Base-by-base conservation (phyloP, 2,888 invertebrate genomes). In the Diarsia mendica region DNA sequence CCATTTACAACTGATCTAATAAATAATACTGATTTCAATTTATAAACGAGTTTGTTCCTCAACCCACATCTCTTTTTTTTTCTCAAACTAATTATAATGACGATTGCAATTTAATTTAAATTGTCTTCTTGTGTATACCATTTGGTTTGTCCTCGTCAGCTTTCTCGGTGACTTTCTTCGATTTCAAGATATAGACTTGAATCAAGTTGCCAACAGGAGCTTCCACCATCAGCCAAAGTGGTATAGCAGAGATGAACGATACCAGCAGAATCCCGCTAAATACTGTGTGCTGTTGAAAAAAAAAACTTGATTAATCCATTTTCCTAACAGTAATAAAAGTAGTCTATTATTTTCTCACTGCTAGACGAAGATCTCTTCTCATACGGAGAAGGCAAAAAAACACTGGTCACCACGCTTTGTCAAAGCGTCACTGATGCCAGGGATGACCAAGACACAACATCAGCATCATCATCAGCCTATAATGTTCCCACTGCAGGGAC, bases 161-260 rank as follows among this genome's bases (percentile, higher is more conserved):
- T n/a, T 75, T 63, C 11, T 63, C 13, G 0, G 10, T 44, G 3
- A 11, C 3, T 20, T 4, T 60, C 49, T n/a, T 73, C n/a, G 39
- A 15, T n/a, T 53, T 53, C 11, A 20, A 48, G 4, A 75, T 13
- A 28, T 46, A 75, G 20, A 63, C 51, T 23, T 53, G 53, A 8
- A 75, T 55, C 39, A 75, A 10, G 23, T 75, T 75, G 33, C 75
- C 75, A 4, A 18, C 20, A 2, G 74, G 75, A 48, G 75, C 74
- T 53, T 75, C 74, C 60, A 75, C 75, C 33, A 75, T n/a, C 48
- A 75, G 20, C 18, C 28, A 75, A 1, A 75, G 39, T 15, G 74
- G 74, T 23, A 75, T 0, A 23, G 75, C 63, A 48, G 74, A 11
- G 18, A 75, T 11, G 23, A 75, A 64, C 15, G 74, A 63, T 10